Evolutionary conservation across 2,113 vertebrate genomes (phyloP).

Genomic region (Prunella fulvescens): DNA sequence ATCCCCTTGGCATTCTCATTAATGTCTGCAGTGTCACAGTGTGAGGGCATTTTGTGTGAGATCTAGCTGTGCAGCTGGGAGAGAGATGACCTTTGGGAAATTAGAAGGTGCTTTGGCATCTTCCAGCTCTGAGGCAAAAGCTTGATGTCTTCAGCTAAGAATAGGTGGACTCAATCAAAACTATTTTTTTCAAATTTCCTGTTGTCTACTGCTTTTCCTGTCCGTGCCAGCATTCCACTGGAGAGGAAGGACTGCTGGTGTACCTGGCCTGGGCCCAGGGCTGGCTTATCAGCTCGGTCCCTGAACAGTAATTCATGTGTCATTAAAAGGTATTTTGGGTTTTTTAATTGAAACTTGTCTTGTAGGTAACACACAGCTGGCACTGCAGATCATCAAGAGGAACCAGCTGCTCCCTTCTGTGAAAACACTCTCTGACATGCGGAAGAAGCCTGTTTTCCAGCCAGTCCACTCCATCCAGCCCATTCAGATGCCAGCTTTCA

Average conservation of each 20-base stretch:
- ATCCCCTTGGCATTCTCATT: background rate
- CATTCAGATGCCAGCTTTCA: constrained; percentile 88
- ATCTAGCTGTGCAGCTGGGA: background rate
- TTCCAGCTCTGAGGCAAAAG: background rate
- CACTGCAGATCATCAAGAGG: constrained; percentile 98
- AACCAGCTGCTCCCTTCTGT: constrained; percentile 91
- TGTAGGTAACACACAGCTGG: constrained; percentile 93
- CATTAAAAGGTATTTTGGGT: background rate
- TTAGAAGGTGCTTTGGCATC: background rate
- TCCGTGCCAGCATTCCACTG: background rate
- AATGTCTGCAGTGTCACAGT: background rate
- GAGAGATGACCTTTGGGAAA: background rate
- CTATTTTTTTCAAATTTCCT: background rate
- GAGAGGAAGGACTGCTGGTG: rapidly evolving
- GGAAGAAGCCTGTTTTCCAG: constrained; percentile 84
- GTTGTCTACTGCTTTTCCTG: background rate
- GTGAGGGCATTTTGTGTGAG: background rate
- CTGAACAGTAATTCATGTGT: rapidly evolving
- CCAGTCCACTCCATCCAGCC: constrained; percentile 82
- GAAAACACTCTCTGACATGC: constrained; percentile 81
- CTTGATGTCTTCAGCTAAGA: background rate
- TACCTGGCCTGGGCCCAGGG: background rate
- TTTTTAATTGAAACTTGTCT: background rate
- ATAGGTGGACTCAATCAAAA: background rate
- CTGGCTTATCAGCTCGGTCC: background rate